These are phyloP conservation scores for Ochropleura leucogaster DNA, from an alignment of 2,888 invertebrate genomes.

Conservation along the genomic window DNA sequence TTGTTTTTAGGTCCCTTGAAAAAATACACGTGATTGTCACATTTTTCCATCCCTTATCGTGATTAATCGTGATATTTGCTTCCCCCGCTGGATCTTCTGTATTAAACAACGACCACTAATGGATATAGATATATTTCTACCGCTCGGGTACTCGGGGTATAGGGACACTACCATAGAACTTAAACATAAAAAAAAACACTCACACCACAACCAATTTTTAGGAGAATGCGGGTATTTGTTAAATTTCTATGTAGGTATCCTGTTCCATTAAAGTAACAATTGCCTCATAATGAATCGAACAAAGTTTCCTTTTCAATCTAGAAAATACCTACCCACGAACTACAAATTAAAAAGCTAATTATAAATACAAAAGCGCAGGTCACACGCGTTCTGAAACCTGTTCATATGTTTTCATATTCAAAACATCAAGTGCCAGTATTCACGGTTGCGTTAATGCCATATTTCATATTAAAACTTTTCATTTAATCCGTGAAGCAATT, in stretches of 20 bases:
- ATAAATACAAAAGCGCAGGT: constrained; percentile 21
- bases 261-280: neutral
- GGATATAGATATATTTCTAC: neutral
- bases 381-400: neutral
- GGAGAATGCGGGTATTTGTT: neutral
- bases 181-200: no score
- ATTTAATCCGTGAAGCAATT: constrained; percentile 50
- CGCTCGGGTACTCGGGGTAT: no score
- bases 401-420: constrained; percentile 26
- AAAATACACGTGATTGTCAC: neutral
- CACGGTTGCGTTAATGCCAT: constrained; percentile 37
- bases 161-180: neutral
- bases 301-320: neutral
- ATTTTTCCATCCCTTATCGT: neutral
- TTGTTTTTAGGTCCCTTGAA: neutral
- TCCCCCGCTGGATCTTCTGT: neutral
- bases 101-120: neutral
- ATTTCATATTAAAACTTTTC: constrained; percentile 59
- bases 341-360: neutral
- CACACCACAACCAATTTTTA: neutral
- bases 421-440: constrained; percentile 37
- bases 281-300: neutral
- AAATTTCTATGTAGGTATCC: neutral
- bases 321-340: neutral
- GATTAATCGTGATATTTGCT: neutral